Base-by-base conservation (phyloP, 1,140 invertebrate species). In the Solenopsis invicta region DNA sequence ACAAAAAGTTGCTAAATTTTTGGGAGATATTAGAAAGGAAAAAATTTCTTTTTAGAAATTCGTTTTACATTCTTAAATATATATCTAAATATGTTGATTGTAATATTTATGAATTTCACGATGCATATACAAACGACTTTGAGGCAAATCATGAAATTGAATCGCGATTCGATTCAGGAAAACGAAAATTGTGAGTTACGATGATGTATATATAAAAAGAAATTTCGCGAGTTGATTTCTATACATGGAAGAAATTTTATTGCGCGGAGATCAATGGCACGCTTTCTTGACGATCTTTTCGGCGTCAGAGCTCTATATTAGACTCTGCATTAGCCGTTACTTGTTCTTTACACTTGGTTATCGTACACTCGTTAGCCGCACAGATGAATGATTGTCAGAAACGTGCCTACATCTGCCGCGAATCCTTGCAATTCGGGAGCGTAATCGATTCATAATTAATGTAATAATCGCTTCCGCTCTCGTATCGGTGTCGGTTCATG, bases 311-410 rank as follows among this genome's bases (percentile, higher is more conserved):
- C 8, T 45, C 76, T 76, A 84, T 74, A 62, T 29, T 45, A 54
- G 59, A 29, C 69, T 72, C 66, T 61, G 59, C n/a, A 90, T 67
- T 72, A n/a, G 76, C 87, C 88, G 61, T 80, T 85, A 67, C 77
- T 90, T 87, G 80, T 76, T 90, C 71, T 90, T 86, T 72, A 88
- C 89, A 90, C 89, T 89, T 90, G 89, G 86, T 90, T 90, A 90
- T 90, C 61, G 90, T 89, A 89, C 88, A 90, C 90, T 91, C 82
- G 90, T 91, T 86, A 90, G 89, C 74, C 86, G 89, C 75, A 75
- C 86, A 48, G 80, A 85, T 54, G 67, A 56, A 75, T 50, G 56
- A 84, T 75, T 24, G 69, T 50, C 45, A 59, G 54, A 75, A 84
- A 50, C 78, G 78, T 54, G 69, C 69, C 24, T 12, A 24, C 24